Base-by-base conservation (phyloP, 2,113 vertebrate genomes). In the Antechinus stuartii region DNA sequence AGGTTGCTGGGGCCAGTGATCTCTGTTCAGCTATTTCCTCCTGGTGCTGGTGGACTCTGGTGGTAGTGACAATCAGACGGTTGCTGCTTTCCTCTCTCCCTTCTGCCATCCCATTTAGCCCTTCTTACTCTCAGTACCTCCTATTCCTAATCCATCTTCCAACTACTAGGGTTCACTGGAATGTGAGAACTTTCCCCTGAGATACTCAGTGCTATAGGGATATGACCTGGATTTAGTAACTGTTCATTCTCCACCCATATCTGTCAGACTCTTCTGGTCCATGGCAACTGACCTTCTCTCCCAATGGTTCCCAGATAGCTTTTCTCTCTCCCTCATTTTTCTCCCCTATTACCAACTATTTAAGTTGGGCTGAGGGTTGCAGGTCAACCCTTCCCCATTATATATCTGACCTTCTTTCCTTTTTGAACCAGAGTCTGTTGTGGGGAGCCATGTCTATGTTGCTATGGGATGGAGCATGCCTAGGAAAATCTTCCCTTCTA, bases 181-280 rank as follows among this genome's bases (percentile, higher is more conserved):
- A 23, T 8, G 0, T 2, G 89, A 53, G 26, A 49, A 55, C 54
- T 19, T 30, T 16, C 10, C 68, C 91, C 56, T 2, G 46, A 49
- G 26, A 76, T 49, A 25, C 55, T n/a, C 10, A 90, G 57, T 89
- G n/a, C 61, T 50, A 0, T 90, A 30, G 8, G 91, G 53, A 47
- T 57, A 84, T 84, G 16, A 84, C 42, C 52, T 54, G 35, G 14
- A 1, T 35, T 46, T 84, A 9, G 90, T 46, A 91, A 2, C 91
- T 16, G 46, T 10, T 6, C 76, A 10, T 7, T 89, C 50, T 49
- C 23, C 50, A 24, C 84, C 30, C 53, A 2, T 9, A 25, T 84
- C 68, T 84, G n/a, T 76, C 92, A 94, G 94, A 84, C 54, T 89
- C 92, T 54, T 92, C 57, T 92, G 52, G n/a, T 12, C 53, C 47